Conservation (phyloP, 1,140 invertebrate genomes). For the Trissolcus basalis region DNA sequence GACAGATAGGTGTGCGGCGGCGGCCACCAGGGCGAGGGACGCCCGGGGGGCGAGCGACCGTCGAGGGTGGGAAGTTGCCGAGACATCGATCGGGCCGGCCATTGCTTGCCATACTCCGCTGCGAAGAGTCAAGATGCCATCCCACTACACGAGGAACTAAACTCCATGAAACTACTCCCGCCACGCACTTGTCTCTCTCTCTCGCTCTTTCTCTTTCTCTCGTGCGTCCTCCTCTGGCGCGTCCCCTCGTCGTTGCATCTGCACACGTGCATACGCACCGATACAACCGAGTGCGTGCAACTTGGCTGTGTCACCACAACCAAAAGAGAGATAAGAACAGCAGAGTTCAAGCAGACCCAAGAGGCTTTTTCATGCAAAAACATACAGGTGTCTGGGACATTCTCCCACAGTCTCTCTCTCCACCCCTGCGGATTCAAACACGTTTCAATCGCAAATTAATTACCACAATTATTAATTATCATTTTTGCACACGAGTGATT, state of each 20-base stretch:
- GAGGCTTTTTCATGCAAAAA: too few relatives aligned
- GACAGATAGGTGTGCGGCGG: slow-evolving; percentile 47
- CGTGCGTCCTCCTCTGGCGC: slow-evolving; percentile 2
- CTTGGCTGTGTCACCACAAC: slow-evolving; percentile 14
- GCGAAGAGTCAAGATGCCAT: slow-evolving; percentile 76
- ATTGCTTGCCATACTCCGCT: slow-evolving; percentile 72
- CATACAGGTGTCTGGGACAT: too few relatives aligned
- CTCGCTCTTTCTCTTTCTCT: slow-evolving; percentile 9
- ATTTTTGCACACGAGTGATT: too few relatives aligned
- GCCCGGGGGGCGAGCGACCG: slow-evolving; percentile 46
- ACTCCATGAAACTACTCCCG: slow-evolving; percentile 71
- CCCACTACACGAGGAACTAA: slow-evolving; percentile 71
- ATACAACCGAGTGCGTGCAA: slow-evolving; percentile 16
- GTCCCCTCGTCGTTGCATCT: slow-evolving; percentile 2
- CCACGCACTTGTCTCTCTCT: slow-evolving; percentile 65
- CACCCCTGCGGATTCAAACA: too few relatives aligned
- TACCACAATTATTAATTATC: too few relatives aligned
- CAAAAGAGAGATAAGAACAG: too few relatives aligned
- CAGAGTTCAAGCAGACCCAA: too few relatives aligned
- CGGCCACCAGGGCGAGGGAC: slow-evolving; percentile 21
- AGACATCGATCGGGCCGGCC: slow-evolving; percentile 76
- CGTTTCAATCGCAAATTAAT: too few relatives aligned
- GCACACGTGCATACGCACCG: slow-evolving; percentile 13
- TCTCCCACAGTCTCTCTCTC: too few relatives aligned
- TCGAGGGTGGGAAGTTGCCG: slow-evolving; percentile 73